Percentiles rank a stretch among this genome's conserved stretches.
phyloP scores from a whole-genome alignment of 2,797 vertebrate genomes.

The Phyllotis vaccarum region DNA sequence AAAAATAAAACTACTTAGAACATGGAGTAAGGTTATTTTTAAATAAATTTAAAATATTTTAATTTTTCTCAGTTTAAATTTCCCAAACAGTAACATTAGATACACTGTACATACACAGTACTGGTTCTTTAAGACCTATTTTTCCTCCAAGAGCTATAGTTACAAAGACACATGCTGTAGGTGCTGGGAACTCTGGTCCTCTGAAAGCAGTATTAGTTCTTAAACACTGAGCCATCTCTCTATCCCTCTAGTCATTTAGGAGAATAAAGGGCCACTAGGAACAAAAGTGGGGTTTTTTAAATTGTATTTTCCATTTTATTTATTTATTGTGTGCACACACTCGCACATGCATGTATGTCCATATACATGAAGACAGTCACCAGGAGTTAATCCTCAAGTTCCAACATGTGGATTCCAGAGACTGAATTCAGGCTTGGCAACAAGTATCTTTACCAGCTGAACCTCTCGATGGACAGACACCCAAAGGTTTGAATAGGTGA shows the following conservation, averaged over 20 bases:
- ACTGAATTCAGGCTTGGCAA: background rate
- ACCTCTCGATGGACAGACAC: background rate
- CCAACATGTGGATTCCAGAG: background rate
- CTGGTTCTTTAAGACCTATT: background rate
- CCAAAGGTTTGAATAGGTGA: background rate
- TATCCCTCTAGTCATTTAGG: background rate
- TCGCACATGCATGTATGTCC: background rate
- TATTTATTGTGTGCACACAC: background rate
- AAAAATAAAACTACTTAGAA: slow-evolving; percentile 40
- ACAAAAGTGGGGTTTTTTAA: background rate
- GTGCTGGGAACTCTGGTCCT: background rate
- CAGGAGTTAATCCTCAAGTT: background rate
- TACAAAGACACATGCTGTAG: background rate
- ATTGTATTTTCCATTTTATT: background rate
- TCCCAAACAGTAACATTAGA: slow-evolving; percentile 1
- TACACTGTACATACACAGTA: background rate
- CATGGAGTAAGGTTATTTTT: slow-evolving; percentile 1
- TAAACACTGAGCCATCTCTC: background rate
- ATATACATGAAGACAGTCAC: background rate
- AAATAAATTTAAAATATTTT: slow-evolving; percentile 25
- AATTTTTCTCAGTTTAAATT: slow-evolving; percentile 40
- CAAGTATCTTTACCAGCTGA: background rate
- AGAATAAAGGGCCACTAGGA: background rate
- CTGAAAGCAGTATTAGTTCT: background rate
- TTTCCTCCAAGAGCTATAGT: background rate